Conservation (phyloP, 1,140 invertebrate genomes). For the Lutraria rhynchaena region DNA sequence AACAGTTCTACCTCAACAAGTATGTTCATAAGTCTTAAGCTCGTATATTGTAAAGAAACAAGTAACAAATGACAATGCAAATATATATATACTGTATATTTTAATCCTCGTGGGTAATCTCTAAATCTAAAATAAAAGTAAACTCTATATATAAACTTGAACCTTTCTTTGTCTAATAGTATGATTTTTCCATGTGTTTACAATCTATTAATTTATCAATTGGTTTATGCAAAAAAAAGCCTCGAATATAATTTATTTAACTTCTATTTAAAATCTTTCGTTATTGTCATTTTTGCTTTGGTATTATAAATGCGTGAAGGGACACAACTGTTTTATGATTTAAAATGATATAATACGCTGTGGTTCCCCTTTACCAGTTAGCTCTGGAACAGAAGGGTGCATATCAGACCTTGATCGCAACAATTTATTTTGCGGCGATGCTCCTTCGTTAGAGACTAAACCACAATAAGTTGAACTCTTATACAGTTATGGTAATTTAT, state of each 20-base stretch:
- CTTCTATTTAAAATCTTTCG: background rate
- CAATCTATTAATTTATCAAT: background rate
- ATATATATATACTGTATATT: background rate
- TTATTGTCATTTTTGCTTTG: background rate
- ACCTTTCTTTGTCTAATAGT: background rate
- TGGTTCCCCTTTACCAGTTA: too few relatives aligned
- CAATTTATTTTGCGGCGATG: too few relatives aligned
- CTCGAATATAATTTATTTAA: background rate
- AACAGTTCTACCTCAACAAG: constrained; percentile 39
- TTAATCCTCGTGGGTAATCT: background rate
- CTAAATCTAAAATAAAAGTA: background rate
- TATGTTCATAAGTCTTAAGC: background rate
- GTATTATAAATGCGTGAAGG: background rate
- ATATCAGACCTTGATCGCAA: too few relatives aligned
- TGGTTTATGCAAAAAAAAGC: background rate
- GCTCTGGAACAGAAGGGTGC: too few relatives aligned
- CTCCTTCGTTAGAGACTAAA: too few relatives aligned
- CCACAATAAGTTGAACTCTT: too few relatives aligned
- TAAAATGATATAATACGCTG: too few relatives aligned
- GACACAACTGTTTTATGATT: background rate
- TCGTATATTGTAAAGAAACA: background rate
- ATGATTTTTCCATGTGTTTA: background rate
- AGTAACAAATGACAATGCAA: background rate
- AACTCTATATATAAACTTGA: background rate
- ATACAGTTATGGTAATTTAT: too few relatives aligned